Evolutionary conservation across 1,140 invertebrate genomes (phyloP).

Genomic region (Bombus waltoni): DNA sequence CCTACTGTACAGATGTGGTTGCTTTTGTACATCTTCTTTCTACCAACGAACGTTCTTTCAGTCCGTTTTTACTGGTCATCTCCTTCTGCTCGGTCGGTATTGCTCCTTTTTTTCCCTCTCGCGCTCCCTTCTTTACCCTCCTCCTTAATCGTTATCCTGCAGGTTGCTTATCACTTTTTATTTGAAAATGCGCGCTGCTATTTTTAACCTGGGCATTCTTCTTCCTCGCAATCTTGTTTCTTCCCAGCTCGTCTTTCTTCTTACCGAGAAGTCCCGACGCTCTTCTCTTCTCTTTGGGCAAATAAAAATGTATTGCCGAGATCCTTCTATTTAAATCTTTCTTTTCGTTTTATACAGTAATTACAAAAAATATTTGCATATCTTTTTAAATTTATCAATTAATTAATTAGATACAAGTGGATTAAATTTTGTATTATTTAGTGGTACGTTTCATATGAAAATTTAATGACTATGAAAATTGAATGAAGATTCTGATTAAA

Average conservation of each 20-base stretch:
- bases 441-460: too few species aligned
- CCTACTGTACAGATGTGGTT: neutral
- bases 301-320: neutral
- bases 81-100: neutral
- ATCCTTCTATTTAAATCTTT: too few species aligned
- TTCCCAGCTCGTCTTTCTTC: slow-evolving; percentile 29
- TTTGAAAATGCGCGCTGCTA: slow-evolving; percentile 58
- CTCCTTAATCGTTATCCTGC: slow-evolving; percentile 64
- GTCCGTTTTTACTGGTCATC: neutral
- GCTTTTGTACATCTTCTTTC: slow-evolving; percentile 28
- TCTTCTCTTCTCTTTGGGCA: neutral
- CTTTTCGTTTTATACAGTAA: too few species aligned
- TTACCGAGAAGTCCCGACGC: neutral
- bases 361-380: too few species aligned
- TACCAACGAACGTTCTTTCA: neutral
- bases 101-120: slow-evolving; percentile 34
- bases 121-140: slow-evolving; percentile 21
- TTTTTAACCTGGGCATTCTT: slow-evolving; percentile 57
- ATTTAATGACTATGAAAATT: too few species aligned
- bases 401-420: too few species aligned
- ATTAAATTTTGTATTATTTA: too few species aligned
- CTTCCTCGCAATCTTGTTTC: slow-evolving; percentile 38
- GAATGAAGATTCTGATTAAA: too few species aligned
- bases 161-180: slow-evolving; percentile 63
- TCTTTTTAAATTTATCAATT: too few species aligned